A percentile compares a stretch with the other conserved stretches of the same genome.
These are phyloP conservation scores for Philereme transversata DNA, from an alignment of 2,888 invertebrate genomes.

Conservation along the genomic window DNA sequence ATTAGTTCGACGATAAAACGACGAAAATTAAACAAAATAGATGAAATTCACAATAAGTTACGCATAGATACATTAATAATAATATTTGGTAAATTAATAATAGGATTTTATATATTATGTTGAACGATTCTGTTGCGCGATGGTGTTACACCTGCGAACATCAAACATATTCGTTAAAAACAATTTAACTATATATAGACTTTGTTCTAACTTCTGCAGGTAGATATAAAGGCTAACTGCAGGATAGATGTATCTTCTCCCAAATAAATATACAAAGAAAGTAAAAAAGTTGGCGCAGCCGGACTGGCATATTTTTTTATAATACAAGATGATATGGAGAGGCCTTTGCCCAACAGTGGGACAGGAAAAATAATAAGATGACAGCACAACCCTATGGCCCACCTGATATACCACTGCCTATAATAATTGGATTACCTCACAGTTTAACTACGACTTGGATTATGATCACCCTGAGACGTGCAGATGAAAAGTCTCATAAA, in stretches of 20 bases:
- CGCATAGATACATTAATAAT: slow-evolving; percentile 72
- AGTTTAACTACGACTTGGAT: no score
- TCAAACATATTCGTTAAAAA: slow-evolving; percentile 21
- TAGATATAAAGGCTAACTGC: no score
- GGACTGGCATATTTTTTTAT: background rate
- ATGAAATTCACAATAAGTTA: slow-evolving; percentile 72
- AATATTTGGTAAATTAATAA: slow-evolving; percentile 81
- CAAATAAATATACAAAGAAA: no score
- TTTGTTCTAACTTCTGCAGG: no score
- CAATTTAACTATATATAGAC: background rate
- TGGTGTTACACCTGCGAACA: slow-evolving; percentile 55
- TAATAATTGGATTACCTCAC: no score
- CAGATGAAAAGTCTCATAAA: no score
- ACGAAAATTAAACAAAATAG: slow-evolving; percentile 48
- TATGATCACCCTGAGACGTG: no score
- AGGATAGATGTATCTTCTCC: no score
- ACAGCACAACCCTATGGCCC: no score
- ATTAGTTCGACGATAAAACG: slow-evolving; percentile 59
- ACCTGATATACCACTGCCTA: no score
- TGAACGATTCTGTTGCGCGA: slow-evolving; percentile 63
- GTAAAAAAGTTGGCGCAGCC: background rate
- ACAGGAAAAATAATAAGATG: no score
- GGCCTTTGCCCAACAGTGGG: no score
- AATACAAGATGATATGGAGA: background rate
- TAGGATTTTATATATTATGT: slow-evolving; percentile 50